These are phyloP conservation scores for Turritopsis dohrnii DNA, from an alignment of 30 jellyfish, hydroid and myxozoan species.

Conservation along the genomic window DNA sequence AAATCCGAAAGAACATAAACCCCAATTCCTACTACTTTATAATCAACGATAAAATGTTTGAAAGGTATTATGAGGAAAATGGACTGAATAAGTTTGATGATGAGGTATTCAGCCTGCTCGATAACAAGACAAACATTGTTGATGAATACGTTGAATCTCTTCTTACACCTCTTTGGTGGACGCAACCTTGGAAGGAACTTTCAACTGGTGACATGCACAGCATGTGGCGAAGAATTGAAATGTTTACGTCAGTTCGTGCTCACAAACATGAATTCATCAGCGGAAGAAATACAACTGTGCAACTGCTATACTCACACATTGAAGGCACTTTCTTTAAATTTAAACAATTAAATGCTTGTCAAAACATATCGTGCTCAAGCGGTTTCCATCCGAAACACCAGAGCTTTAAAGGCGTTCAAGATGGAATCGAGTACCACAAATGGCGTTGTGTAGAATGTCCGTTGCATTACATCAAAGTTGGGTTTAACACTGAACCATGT, in stretches of 20 bases:
- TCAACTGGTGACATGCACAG: background rate
- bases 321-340: background rate
- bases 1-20: background rate
- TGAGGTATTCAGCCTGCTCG: background rate
- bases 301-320: background rate
- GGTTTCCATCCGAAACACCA: background rate
- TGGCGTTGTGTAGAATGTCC: slow-evolving; percentile 15
- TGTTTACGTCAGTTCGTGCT: background rate
- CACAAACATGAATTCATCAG: background rate
- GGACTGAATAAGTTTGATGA: background rate
- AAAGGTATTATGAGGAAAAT: background rate
- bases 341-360: background rate
- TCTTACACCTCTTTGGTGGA: slow-evolving; percentile 4
- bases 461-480: background rate
- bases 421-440: background rate
- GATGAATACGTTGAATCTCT: background rate
- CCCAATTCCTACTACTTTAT: background rate
- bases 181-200: background rate
- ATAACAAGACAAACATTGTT: background rate
- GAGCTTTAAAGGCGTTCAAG: background rate
- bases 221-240: background rate
- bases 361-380: background rate
- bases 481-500: background rate
- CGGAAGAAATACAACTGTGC: background rate
- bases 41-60: background rate